Conservation (phyloP, 2,888 invertebrate genomes). For the Spilosoma lubricipeda region DNA sequence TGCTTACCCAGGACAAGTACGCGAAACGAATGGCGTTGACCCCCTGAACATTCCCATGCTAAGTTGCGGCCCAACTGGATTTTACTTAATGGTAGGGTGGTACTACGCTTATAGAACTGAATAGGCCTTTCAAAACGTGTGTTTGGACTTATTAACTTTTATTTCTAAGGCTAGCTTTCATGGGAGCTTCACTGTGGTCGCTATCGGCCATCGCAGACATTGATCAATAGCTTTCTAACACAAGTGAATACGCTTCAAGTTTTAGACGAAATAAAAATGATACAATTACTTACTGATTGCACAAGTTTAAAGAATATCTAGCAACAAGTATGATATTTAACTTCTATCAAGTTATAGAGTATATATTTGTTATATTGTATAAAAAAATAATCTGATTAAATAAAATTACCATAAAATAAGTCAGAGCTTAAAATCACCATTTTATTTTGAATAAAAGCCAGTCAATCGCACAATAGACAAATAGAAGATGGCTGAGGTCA, state of each 20-base stretch:
- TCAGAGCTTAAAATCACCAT: neutral
- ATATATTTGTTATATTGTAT: neutral
- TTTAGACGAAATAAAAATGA: slow-evolving; percentile 7
- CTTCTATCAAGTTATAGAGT: neutral
- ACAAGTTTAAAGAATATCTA: neutral
- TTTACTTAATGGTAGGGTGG: slow-evolving; percentile 79
- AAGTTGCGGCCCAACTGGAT: slow-evolving; percentile 79
- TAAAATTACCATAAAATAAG: neutral
- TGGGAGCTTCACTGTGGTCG: slow-evolving; percentile 61
- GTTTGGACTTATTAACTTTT: slow-evolving; percentile 82
- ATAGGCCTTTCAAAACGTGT: slow-evolving; percentile 78
- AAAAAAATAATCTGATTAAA: neutral
- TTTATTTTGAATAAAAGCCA: neutral
- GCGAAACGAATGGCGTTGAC: slow-evolving; percentile 85
- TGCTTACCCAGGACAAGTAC: slow-evolving; percentile 83
- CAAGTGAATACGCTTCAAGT: slow-evolving; percentile 42
- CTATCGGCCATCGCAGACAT: slow-evolving; percentile 48
- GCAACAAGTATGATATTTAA: neutral
- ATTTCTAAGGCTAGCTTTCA: slow-evolving; percentile 79
- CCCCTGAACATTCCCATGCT: slow-evolving; percentile 84
- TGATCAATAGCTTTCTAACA: slow-evolving; percentile 55
- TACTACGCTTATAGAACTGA: slow-evolving; percentile 72
- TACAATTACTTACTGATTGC: neutral
- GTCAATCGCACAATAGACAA: slow-evolving; percentile 43
- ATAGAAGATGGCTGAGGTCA: slow-evolving; percentile 46